These are phyloP conservation scores for Chaetorhynchus papuensis DNA, from an alignment of 2,113 vertebrate genomes.

Conservation along the genomic window DNA sequence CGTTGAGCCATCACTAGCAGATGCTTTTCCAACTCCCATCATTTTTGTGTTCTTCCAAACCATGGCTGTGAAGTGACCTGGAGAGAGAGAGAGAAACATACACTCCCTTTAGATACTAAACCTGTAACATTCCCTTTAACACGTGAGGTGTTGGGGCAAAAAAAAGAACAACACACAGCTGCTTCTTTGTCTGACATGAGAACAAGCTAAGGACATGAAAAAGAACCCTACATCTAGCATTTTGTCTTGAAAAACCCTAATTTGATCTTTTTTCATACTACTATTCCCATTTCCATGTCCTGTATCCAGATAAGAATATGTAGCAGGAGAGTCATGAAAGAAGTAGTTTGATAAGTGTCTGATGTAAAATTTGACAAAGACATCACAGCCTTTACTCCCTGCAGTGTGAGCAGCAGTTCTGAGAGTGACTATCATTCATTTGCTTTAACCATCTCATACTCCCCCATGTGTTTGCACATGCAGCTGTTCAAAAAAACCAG, in stretches of 20 bases:
- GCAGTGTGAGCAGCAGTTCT: neutral
- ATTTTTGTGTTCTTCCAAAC: slow-evolving; percentile 92
- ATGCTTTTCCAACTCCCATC: slow-evolving; percentile 91
- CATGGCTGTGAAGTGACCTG: slow-evolving; percentile 98
- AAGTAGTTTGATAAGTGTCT: neutral
- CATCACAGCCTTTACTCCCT: neutral
- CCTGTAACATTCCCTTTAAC: neutral
- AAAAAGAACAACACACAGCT: neutral
- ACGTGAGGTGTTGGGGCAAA: rapidly evolving
- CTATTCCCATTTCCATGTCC: neutral
- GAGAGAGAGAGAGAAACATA: neutral
- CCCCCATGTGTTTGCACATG: neutral
- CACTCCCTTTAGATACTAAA: neutral
- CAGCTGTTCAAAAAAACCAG: neutral
- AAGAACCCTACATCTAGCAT: neutral
- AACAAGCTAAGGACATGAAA: neutral
- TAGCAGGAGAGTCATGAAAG: neutral
- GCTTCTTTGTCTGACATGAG: neutral
- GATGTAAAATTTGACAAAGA: neutral
- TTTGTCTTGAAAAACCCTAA: neutral
- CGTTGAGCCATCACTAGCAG: slow-evolving; percentile 88
- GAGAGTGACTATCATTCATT: neutral
- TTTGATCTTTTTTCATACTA: neutral
- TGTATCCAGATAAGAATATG: neutral
- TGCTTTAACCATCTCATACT: neutral